Conservation (phyloP, 2,797 vertebrate species). For the Octomys mimax region DNA sequence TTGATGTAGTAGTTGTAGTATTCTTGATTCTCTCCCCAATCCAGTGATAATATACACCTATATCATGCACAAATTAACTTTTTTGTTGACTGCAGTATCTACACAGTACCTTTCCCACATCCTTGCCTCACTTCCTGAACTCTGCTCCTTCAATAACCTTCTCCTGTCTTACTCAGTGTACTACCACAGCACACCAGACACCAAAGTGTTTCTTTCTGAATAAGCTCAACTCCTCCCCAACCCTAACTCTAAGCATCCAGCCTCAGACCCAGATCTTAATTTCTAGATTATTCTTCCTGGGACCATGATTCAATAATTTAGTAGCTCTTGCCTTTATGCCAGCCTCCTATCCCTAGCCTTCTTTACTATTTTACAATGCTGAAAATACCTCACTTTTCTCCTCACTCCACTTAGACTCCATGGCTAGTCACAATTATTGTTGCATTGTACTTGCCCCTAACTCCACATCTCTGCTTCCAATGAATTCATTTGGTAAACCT, state of each 20-base stretch:
- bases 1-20: neutral
- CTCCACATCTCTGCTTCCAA: neutral
- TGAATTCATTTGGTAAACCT: neutral
- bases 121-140: neutral
- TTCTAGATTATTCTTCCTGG: neutral
- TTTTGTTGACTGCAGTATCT: neutral
- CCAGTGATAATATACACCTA: neutral
- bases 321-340: no score
- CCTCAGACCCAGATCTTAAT: neutral
- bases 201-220: neutral
- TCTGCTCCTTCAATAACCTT: neutral
- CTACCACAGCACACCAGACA: no score
- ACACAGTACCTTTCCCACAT: neutral
- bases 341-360: no score
- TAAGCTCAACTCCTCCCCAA: neutral
- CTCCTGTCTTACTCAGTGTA: neutral
- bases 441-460: neutral
- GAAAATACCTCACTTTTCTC: neutral
- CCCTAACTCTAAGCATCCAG: neutral
- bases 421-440: neutral
- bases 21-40: neutral
- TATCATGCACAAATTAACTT: neutral
- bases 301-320: neutral
- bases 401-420: neutral
- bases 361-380: neutral